These are phyloP conservation scores for Nothura maculosa DNA, from an alignment of 2,797 vertebrate species.

Conservation along the genomic window DNA sequence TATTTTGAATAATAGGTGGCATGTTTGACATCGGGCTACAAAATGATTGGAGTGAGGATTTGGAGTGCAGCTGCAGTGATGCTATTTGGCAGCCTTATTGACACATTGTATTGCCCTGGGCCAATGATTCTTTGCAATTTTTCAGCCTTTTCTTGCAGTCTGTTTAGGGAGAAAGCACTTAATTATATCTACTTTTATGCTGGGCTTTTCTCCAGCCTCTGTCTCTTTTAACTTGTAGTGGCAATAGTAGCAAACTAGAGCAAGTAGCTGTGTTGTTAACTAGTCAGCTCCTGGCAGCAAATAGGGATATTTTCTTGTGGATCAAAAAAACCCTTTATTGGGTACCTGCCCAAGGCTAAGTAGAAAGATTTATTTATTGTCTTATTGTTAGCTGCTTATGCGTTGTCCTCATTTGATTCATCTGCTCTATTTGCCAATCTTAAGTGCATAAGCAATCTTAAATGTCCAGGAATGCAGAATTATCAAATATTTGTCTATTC, in stretches of 20 bases:
- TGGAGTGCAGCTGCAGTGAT: conserved; percentile 47
- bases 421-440: not conserved
- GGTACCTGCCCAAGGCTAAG: not conserved
- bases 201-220: conserved; percentile 18
- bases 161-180: conserved; percentile 28
- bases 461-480: not conserved
- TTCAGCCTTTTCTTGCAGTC: conserved; percentile 53
- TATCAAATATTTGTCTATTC: not conserved
- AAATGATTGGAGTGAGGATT: conserved; percentile 52
- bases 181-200: conserved; percentile 23
- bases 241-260: not conserved
- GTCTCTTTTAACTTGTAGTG: not conserved
- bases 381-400: not conserved
- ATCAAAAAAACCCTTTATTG: not conserved
- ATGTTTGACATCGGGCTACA: conserved; percentile 60
- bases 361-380: not conserved
- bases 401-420: not conserved
- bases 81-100: conserved; percentile 67
- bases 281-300: not conserved
- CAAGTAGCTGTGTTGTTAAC: not conserved
- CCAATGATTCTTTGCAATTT: conserved; percentile 60
- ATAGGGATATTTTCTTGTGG: not conserved
- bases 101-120: conserved; percentile 60
- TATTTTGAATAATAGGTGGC: conserved; percentile 56
- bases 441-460: not conserved